Evolutionary conservation across 2,888 invertebrate genomes (phyloP), one percentile per base, ranked within the genome.

Genomic region (Drosophila ezoana): DNA sequence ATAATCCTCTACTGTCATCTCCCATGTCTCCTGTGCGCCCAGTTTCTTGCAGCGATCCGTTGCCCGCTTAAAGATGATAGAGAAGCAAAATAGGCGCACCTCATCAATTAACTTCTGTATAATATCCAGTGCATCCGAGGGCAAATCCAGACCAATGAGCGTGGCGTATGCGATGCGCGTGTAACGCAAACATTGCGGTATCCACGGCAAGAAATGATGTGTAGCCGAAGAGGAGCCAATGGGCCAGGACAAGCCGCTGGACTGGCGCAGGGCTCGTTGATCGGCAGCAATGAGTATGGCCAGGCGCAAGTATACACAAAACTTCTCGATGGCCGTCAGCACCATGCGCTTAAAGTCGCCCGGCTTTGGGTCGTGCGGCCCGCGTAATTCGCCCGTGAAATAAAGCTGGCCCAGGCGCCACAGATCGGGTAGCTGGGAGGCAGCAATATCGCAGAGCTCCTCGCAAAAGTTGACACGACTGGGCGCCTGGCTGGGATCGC

Each of bases 321-420:
- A 96, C 72, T 95, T 93, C 73, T 95, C 95, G 69, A 97, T 96
- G 4, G 95, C 94, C 57, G 95, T 94, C 90, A 96, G 93, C 83
- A 97, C 95, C 94, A 97, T 97, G 87, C 95, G 95, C 95, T 97
- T 97, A 77, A 97, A 96, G 48, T 95, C 95, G 0, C 94, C 93
- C 65, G 96, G 96, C 56, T 96, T 94, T n/a, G 95, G 94, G 90
- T 95, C 95, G 11, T 95, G 94, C 73, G 96, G 95, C 0, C 96
- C 95, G 81, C 95, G 95, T 59, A 98, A 93, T 90, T 98, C 97
- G 8, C 97, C 97, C 4, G 96, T 96, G 92, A 98, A 98, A 93
- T 99, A 99, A 40, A 97, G 95, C 89, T 98, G 96, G 0, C 99
- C 98, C 1, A 99, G 94, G 90, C 98, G 97, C 98, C 98, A 99